Conservation (phyloP, 2,113 vertebrate species). For the Nettapus auritus region DNA sequence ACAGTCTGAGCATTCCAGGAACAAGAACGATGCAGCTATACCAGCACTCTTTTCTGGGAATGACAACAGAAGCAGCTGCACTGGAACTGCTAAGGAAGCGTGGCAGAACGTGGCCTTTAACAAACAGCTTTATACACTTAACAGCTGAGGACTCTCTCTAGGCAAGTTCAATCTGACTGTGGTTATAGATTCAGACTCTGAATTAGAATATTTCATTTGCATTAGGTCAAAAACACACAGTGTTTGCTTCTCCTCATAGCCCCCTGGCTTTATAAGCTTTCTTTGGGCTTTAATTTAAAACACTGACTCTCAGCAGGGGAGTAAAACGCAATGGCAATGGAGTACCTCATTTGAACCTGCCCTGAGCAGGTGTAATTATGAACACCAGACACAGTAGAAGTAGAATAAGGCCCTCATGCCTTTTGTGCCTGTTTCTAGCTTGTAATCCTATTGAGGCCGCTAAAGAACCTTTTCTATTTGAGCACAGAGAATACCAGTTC, state of each 20-base stretch:
- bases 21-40: background rate
- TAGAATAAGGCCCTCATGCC: background rate
- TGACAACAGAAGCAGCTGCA: fast-evolving
- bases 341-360: background rate
- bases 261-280: background rate
- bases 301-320: background rate
- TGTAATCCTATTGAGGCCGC: background rate
- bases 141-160: background rate
- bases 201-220: background rate
- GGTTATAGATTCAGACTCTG: background rate
- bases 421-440: background rate
- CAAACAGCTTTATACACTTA: background rate
- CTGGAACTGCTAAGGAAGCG: background rate
- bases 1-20: background rate
- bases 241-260: background rate
- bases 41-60: background rate
- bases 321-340: background rate
- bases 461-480: background rate
- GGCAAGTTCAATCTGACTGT: background rate
- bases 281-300: background rate
- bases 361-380: background rate
- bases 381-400: background rate
- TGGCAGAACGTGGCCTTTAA: fast-evolving
- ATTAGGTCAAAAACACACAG: background rate
- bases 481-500: background rate